A percentile compares a stretch with the other conserved stretches of the same genome.
Conservation (phyloP, 2,888 invertebrate genomes). For the Allolobophora icterica region DNA sequence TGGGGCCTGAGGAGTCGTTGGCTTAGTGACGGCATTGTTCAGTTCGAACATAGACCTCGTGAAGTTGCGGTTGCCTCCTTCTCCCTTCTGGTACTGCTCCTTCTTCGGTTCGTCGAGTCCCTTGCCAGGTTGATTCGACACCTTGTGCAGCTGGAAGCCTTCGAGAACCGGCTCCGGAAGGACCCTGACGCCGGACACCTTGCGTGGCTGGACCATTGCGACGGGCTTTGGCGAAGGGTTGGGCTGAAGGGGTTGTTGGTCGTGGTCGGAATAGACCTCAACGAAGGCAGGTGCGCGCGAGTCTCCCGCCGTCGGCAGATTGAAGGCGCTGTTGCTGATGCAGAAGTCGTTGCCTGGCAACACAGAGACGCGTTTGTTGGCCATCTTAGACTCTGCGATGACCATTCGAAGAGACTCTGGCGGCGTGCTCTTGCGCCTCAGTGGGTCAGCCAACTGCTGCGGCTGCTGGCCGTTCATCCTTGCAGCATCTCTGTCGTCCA, state of each 20-base stretch:
- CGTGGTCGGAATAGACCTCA: neutral
- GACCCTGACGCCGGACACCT: conserved; percentile 45
- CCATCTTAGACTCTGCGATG: neutral
- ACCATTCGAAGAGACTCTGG: neutral
- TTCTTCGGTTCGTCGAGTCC: neutral
- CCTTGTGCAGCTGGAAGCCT: neutral
- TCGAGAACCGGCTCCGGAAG: conserved; percentile 38
- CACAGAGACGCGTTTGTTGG: neutral
- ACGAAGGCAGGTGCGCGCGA: neutral
- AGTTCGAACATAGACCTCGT: conserved; percentile 18
- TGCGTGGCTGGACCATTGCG: conserved; percentile 48
- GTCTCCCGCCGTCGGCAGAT: neutral
- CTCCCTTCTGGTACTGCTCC: neutral
- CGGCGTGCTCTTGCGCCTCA: neutral
- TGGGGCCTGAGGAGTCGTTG: neutral
- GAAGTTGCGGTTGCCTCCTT: neutral
- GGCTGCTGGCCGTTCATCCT: neutral
- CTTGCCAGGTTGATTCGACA: neutral
- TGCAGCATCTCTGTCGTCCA: conserved; percentile 13
- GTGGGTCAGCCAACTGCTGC: neutral
- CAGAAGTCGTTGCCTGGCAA: neutral
- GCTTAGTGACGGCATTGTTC: neutral
- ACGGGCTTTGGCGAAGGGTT: conserved; percentile 41
- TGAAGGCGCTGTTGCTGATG: neutral
- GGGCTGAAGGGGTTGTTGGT: neutral